phyloP scores from a whole-genome alignment of 2,797 vertebrate genomes.

The Sebastes matsubarae region DNA sequence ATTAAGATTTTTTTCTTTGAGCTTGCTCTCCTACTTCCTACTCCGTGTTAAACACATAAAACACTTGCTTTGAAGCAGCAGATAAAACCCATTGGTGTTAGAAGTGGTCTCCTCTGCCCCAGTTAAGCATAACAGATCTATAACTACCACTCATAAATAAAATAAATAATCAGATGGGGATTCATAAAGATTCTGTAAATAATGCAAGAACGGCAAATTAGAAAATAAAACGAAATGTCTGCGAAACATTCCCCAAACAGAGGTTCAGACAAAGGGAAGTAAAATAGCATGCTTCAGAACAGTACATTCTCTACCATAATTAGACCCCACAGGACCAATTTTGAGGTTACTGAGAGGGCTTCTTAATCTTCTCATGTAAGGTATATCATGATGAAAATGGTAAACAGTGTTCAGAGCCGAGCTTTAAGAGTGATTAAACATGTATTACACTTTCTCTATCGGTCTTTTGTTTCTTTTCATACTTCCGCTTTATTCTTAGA shows the following conservation, averaged over 20 bases:
- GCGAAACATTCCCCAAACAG: background rate
- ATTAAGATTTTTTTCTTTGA: background rate
- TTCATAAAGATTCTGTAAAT: constrained; percentile 43
- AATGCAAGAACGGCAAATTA: constrained; percentile 29
- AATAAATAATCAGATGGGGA: constrained; percentile 19
- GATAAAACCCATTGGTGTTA: constrained; percentile 7
- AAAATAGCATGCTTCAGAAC: background rate
- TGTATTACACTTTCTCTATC: background rate
- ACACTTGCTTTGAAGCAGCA: constrained; percentile 3
- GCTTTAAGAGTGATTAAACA: constrained; percentile 30
- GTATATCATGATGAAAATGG: constrained; percentile 32
- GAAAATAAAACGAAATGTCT: constrained; percentile 22
- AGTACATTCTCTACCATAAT: constrained; percentile 52
- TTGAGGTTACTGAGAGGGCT: constrained; percentile 7
- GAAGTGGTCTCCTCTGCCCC: constrained; percentile 5
- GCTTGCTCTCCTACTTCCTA: constrained; percentile 2
- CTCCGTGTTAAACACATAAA: constrained; percentile 26
- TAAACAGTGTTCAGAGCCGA: constrained; percentile 24
- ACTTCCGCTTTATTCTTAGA: background rate
- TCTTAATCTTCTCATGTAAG: constrained; percentile 27
- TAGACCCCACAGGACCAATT: constrained; percentile 56
- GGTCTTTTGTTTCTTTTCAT: background rate
- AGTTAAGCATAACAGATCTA: constrained; percentile 31
- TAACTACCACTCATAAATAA: constrained; percentile 24
- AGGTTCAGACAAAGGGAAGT: background rate